Percentiles rank a stretch among this genome's conserved stretches.
Evolutionary conservation across 2,797 vertebrate species (phyloP).

Genomic region (Sebastes flavidus): DNA sequence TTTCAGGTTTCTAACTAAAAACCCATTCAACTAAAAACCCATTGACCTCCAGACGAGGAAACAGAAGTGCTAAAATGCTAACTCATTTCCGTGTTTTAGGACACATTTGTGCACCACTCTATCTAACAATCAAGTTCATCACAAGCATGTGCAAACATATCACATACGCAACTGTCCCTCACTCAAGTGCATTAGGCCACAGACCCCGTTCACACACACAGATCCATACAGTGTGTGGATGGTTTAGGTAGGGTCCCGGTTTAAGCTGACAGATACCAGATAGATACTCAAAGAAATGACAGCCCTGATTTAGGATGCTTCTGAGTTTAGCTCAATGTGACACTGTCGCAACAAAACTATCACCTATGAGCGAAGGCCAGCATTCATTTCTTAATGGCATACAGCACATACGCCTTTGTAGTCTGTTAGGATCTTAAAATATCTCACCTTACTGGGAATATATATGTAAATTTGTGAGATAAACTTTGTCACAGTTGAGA

Average conservation of each 20-base stretch:
- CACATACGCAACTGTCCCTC: neutral
- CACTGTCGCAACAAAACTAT: slow-evolving; percentile 41
- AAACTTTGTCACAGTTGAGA: slow-evolving; percentile 67
- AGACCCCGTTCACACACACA: too few relatives aligned
- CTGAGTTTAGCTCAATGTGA: slow-evolving; percentile 49
- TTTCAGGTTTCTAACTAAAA: too few relatives aligned
- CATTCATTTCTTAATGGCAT: slow-evolving; percentile 46
- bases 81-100: too few relatives aligned
- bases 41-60: too few relatives aligned
- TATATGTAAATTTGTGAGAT: slow-evolving; percentile 67
- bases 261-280: slow-evolving; percentile 62
- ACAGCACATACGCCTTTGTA: slow-evolving; percentile 30
- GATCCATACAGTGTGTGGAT: neutral
- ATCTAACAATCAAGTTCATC: slow-evolving; percentile 19
- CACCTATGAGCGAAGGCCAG: slow-evolving; percentile 39
- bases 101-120: too few relatives aligned
- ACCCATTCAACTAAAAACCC: too few relatives aligned
- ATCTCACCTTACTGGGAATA: slow-evolving; percentile 46
- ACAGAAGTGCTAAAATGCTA: too few relatives aligned
- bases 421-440: slow-evolving; percentile 49
- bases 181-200: neutral
- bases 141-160: neutral
- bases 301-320: slow-evolving; percentile 40
- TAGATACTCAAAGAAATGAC: slow-evolving; percentile 42
- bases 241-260: slow-evolving; percentile 32